Evolutionary conservation across 2,888 invertebrate species (phyloP).

Genomic region (Panzeria rudis): DNA sequence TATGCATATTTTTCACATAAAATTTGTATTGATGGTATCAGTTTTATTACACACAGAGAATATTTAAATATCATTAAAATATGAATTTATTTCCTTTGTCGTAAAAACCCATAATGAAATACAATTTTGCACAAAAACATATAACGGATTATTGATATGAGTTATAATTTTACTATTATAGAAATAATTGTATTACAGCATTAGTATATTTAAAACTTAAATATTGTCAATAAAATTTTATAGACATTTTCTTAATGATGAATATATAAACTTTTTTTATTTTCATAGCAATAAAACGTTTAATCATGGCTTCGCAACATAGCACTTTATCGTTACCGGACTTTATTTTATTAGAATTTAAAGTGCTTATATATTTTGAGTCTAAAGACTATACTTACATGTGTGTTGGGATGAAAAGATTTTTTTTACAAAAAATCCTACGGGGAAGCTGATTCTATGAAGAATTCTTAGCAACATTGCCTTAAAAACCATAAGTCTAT

Average conservation of each 20-base stretch:
- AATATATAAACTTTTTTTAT: neutral
- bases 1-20: neutral
- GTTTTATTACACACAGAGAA: neutral
- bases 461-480: too few species aligned
- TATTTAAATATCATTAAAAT: constrained; percentile 25
- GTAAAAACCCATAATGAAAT: constrained; percentile 8
- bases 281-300: neutral
- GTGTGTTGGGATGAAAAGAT: too few species aligned
- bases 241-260: neutral
- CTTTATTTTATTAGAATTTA: too few species aligned
- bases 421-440: too few species aligned
- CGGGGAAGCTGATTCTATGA: too few species aligned
- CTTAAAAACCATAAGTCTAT: too few species aligned
- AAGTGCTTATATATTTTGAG: too few species aligned
- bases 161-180: neutral
- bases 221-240: constrained; percentile 2
- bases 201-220: neutral
- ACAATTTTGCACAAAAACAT: neutral
- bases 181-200: neutral
- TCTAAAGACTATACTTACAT: too few species aligned
- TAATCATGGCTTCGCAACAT: neutral
- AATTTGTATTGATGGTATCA: neutral
- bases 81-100: neutral
- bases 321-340: neutral
- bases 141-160: neutral